Conservation (phyloP, 2,888 invertebrate genomes). For the Heliconius ismenius region DNA sequence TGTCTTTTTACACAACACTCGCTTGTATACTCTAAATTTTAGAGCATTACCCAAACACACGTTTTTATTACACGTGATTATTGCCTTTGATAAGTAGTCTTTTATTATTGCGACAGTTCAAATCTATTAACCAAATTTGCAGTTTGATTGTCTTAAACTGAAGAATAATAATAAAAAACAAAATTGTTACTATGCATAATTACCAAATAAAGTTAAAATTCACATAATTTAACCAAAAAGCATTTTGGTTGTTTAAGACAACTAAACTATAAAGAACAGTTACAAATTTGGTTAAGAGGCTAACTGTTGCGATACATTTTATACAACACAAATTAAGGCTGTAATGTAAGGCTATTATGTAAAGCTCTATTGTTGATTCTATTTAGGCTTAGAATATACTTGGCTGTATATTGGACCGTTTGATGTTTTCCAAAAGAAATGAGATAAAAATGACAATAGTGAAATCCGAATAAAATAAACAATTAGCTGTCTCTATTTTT, state of each 20-base stretch:
- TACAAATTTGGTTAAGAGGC: constrained; percentile 24
- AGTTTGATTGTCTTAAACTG: background rate
- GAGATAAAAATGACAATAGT: constrained; percentile 10
- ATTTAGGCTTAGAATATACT: constrained; percentile 34
- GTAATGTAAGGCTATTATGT: constrained; percentile 45
- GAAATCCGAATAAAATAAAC: background rate
- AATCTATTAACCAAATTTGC: constrained; percentile 2
- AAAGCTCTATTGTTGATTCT: constrained; percentile 39
- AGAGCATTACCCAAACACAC: constrained; percentile 57
- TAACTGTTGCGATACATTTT: constrained; percentile 32
- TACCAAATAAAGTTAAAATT: background rate
- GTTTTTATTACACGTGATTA: constrained; percentile 51
- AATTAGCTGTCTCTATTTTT: constrained; percentile 2
- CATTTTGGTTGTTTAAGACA: background rate
- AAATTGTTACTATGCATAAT: background rate
- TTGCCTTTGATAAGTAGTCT: constrained; percentile 61
- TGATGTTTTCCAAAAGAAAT: background rate
- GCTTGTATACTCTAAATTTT: constrained; percentile 71
- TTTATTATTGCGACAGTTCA: background rate
- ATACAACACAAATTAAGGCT: constrained; percentile 50
- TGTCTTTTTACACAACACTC: constrained; percentile 55
- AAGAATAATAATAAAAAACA: constrained; percentile 32
- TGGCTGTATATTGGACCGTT: constrained; percentile 34
- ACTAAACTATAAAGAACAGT: background rate
- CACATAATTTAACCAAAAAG: background rate